Evolutionary conservation across 37 sponge, comb jelly and placozoan genomes (phyloP).

Genomic region (Crambe crambe): DNA sequence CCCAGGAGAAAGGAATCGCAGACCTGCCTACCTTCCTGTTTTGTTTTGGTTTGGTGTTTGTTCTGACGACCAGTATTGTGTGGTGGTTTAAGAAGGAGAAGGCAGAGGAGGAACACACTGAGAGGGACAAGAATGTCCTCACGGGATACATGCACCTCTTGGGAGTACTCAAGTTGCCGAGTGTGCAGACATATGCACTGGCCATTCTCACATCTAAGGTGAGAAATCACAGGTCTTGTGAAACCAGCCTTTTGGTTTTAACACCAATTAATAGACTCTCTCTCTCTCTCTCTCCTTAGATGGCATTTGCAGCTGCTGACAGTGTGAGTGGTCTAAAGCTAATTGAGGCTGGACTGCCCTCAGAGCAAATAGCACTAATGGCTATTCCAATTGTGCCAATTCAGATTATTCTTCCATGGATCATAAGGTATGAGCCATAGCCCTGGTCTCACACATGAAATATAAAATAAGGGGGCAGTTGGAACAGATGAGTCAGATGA

Average conservation of each 20-base stretch:
- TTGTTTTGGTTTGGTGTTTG: conserved; percentile 89
- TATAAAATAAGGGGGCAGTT: not conserved
- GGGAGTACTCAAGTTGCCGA: conserved; percentile 49
- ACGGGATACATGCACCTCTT: conserved; percentile 67
- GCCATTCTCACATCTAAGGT: conserved; percentile 69
- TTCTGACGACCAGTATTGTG: conserved; percentile 77
- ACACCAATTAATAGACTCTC: no score
- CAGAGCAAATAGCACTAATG: conserved; percentile 85
- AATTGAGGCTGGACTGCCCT: conserved; percentile 89
- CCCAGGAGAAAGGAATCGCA: conserved; percentile 75
- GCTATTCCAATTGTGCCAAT: conserved; percentile 86
- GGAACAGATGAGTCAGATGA: not conserved
- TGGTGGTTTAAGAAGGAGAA: conserved; percentile 82
- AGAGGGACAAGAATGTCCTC: conserved; percentile 4
- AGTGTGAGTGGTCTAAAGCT: conserved; percentile 87
- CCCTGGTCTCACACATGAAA: no score
- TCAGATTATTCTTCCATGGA: conserved; percentile 80
- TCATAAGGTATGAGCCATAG: conserved; percentile 61
- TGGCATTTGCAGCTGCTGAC: conserved; percentile 88
- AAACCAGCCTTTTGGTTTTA: not conserved
- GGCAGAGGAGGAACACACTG: conserved; percentile 2
- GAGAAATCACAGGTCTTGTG: not conserved
- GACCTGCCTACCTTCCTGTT: conserved; percentile 74
- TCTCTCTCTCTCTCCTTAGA: no score
- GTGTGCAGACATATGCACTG: conserved; percentile 54